These are phyloP conservation scores for Drosophila gunungcola DNA, from an alignment of 1,140 invertebrate species.

Conservation along the genomic window DNA sequence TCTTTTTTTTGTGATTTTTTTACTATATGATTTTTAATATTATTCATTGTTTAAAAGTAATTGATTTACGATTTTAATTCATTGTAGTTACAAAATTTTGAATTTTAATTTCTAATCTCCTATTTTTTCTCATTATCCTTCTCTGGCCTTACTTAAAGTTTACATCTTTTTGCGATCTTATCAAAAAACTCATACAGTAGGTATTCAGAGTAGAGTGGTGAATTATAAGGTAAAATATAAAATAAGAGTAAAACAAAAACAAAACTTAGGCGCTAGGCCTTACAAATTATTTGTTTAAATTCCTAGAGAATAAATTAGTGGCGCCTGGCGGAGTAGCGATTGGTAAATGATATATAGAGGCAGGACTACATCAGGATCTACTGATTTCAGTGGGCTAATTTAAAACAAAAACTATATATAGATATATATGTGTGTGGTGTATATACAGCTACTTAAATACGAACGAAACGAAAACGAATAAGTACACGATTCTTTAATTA, in stretches of 20 bases:
- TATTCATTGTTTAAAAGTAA: slow-evolving; percentile 46
- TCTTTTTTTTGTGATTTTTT: slow-evolving; percentile 28
- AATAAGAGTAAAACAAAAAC: slow-evolving; percentile 52
- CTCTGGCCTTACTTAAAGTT: slow-evolving; percentile 24
- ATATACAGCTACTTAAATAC: slow-evolving; percentile 67
- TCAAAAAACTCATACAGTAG: slow-evolving; percentile 19
- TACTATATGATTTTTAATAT: slow-evolving; percentile 33
- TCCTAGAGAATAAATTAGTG: slow-evolving; percentile 74
- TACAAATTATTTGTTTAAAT: slow-evolving; percentile 64
- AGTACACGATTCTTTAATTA: slow-evolving; percentile 76
- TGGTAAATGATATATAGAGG: slow-evolving; percentile 29
- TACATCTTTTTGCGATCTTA: slow-evolving; percentile 20
- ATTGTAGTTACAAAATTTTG: slow-evolving; percentile 65
- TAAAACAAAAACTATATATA: slow-evolving; percentile 32
- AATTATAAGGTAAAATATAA: slow-evolving; percentile 33
- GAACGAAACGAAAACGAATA: slow-evolving; percentile 68
- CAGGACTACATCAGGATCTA: slow-evolving; percentile 43
- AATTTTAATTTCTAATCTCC: slow-evolving; percentile 21
- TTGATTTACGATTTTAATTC: slow-evolving; percentile 63
- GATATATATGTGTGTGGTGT: slow-evolving; percentile 36
- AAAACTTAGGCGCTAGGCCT: slow-evolving; percentile 54
- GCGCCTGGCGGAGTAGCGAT: slow-evolving; percentile 25
- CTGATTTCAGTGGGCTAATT: slow-evolving; percentile 24
- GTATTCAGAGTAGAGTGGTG: slow-evolving; percentile 14
- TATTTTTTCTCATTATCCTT: slow-evolving; percentile 4